Base-by-base conservation (phyloP, 2,888 invertebrate species). In the Gisinianus flammeolus region DNA sequence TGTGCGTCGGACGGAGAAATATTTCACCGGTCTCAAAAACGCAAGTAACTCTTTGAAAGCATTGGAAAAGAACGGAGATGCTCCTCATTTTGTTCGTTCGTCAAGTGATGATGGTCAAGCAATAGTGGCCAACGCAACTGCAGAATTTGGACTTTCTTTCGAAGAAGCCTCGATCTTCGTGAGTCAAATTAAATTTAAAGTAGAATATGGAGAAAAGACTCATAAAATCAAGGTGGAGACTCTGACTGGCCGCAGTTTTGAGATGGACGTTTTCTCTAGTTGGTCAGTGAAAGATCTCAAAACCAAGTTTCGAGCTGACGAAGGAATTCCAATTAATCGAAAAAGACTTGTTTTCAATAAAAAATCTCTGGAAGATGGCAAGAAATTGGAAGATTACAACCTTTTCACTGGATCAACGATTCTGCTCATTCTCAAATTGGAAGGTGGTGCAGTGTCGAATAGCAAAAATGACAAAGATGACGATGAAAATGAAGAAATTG, bases 91-190 rank as follows among this genome's bases (percentile, higher is more conserved):
- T 31, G n/a, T 73, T 19, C 31, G 35, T 5, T 64, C 62, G 26
- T 73, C 73, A 4, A 35, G 62, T 4, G 24, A 58, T 0, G 73
- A 73, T 22, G 73, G 73, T 58, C 73, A 73, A 31, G 19, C 58
- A 1, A 10, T 64, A 2, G 62, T 64, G 1, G 30, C 58, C 5
- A 35, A 10, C 6, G 56, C 58, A n/a, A 35, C 73, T 22, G 0
- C 12, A 2, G 8, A 58, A 10, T 31, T 62, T 24, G 62, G 35
- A 3, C n/a, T 73, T 0, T 62, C 62, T 6, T 64, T 33, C 12
- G 58, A 62, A 12, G 33, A 62, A 16, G 62, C 73, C 1, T 58
- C 73, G 5, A 10, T 73, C 26, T 35, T 64, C 8, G 35, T 73
- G 22, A 73, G 73, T 62, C 73, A 64, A 30, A 2, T 73, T 6